A percentile compares a stretch with the other conserved stretches of the same genome.
phyloP scores from a whole-genome alignment of 1,140 invertebrate species.

The Kradibia gibbosae region DNA sequence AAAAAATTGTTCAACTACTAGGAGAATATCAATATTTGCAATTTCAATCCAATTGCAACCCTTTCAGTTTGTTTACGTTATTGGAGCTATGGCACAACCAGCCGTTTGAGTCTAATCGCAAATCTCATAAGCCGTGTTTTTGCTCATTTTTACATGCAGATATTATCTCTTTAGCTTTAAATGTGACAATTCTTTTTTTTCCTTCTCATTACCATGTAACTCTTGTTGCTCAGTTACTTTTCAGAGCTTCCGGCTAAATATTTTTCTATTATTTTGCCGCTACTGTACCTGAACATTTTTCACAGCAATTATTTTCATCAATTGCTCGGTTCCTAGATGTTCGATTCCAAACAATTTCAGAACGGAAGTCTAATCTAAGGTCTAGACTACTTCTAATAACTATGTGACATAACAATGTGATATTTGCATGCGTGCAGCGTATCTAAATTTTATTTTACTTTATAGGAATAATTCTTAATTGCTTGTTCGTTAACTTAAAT shows the following conservation, averaged over 20 bases:
- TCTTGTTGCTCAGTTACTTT: background rate
- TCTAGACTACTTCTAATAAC: no score
- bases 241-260: no score
- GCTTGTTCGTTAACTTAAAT: no score
- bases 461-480: no score
- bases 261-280: background rate
- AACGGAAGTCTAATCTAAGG: no score
- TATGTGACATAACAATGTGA: no score
- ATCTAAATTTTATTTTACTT: no score
- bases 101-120: constrained; percentile 6
- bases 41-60: background rate
- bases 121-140: constrained; percentile 18
- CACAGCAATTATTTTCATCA: background rate
- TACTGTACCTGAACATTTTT: background rate
- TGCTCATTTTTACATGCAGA: background rate
- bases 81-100: background rate
- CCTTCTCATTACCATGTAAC: background rate
- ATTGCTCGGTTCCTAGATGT: no score
- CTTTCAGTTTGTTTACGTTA: background rate
- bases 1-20: no score
- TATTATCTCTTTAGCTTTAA: constrained; percentile 3
- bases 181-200: background rate
- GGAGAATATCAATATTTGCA: no score
- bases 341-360: no score
- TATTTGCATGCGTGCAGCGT: no score